Percentiles rank a stretch among this genome's conserved stretches.
phyloP scores from a whole-genome alignment of 2,113 vertebrate species.

The Oreochromis spilurus region DNA sequence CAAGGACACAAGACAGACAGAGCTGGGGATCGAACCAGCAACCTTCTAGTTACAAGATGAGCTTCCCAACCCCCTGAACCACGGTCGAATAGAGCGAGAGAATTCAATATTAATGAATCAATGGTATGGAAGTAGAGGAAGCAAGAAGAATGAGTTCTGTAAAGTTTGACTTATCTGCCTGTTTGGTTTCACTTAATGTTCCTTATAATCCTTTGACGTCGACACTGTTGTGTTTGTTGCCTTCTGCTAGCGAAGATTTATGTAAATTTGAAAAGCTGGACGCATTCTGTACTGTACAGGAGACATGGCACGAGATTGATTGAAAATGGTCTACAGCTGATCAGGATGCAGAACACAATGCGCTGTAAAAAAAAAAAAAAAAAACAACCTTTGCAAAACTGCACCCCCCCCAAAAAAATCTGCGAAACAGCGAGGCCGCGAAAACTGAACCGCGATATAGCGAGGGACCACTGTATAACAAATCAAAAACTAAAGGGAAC shows the following conservation, averaged over 20 bases:
- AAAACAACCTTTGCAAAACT: background rate
- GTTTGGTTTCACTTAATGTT: background rate
- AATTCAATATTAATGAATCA: too few relatives aligned
- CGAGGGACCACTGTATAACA: background rate
- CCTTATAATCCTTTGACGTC: background rate
- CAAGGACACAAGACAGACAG: too few relatives aligned
- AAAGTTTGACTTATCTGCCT: background rate
- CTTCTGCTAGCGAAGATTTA: background rate
- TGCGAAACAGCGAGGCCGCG: fast-evolving
- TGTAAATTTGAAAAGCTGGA: background rate
- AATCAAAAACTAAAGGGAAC: background rate
- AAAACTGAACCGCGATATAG: fast-evolving
- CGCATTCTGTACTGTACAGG: background rate
- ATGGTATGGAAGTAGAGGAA: too few relatives aligned
- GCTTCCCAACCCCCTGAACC: too few relatives aligned
- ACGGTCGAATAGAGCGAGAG: too few relatives aligned
- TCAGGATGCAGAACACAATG: background rate
- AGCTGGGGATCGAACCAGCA: too few relatives aligned
- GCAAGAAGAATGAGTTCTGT: too few relatives aligned
- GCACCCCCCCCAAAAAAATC: background rate
- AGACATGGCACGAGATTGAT: background rate
- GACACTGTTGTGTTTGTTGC: background rate
- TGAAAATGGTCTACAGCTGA: background rate
- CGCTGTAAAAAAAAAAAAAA: fast-evolving
- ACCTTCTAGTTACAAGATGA: too few relatives aligned